phyloP scores from a whole-genome alignment of 2,797 vertebrate genomes.

The Falco biarmicus region DNA sequence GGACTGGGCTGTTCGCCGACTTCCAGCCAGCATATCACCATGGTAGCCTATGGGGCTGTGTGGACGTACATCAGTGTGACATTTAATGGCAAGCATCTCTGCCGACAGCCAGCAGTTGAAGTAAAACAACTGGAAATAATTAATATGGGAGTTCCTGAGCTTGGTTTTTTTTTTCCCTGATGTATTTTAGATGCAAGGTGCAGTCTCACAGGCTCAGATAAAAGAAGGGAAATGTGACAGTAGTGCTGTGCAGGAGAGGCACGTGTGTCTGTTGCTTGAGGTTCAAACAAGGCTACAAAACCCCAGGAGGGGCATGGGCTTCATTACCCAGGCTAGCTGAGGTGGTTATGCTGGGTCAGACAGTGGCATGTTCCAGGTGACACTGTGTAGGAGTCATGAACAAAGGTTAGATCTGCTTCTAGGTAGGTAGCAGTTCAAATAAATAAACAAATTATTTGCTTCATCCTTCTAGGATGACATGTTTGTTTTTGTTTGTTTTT shows the following conservation, averaged over 20 bases:
- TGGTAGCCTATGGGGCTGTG: accelerated
- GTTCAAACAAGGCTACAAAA: accelerated
- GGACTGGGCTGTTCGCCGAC: neutral
- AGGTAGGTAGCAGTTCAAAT: neutral
- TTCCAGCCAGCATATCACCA: accelerated
- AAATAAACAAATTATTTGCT: neutral
- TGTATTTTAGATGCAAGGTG: accelerated
- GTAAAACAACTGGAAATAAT: neutral
- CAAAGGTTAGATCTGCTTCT: neutral
- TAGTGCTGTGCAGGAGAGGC: neutral
- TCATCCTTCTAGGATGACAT: accelerated
- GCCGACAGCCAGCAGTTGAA: neutral
- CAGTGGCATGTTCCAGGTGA: accelerated
- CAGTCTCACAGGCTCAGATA: neutral
- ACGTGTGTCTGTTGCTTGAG: neutral
- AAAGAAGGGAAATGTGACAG: neutral
- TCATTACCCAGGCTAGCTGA: accelerated
- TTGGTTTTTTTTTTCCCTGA: neutral
- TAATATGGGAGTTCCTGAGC: accelerated
- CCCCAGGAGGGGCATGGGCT: neutral
- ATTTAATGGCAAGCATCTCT: accelerated
- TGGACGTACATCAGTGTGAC: accelerated
- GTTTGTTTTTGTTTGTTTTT: neutral
- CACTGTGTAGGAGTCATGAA: accelerated
- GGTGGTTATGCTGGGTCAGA: neutral